phyloP scores from a whole-genome alignment of 2,888 invertebrate species.

The Notodonta ziczac region DNA sequence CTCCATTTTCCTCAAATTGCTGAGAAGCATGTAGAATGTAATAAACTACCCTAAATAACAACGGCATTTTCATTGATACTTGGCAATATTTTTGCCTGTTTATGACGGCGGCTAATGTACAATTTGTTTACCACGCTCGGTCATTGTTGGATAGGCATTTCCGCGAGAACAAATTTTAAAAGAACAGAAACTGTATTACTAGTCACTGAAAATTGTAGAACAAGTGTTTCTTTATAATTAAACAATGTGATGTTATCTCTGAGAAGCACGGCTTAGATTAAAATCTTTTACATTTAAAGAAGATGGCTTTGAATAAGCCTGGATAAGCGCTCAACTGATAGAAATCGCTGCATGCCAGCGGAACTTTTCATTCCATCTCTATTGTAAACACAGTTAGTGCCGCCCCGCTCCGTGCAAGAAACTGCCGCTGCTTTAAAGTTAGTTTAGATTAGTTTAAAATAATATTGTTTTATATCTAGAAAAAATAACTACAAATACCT shows the following conservation, averaged over 20 bases:
- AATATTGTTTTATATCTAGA: no score
- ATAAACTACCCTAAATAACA: no score
- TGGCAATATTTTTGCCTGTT: constrained; percentile 2
- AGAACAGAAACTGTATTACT: no score
- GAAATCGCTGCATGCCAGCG: constrained; percentile 47
- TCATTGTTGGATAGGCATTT: constrained; percentile 35
- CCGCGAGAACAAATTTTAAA: constrained; percentile 16
- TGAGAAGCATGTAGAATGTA: no score
- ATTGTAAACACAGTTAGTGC: constrained; percentile 29
- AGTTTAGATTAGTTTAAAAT: no score
- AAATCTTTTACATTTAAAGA: constrained; percentile 42
- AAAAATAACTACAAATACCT: no score
- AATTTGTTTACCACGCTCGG: constrained; percentile 28
- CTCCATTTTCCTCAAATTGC: no score
- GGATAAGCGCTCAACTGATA: constrained; percentile 50
- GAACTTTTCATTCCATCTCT: constrained; percentile 52
- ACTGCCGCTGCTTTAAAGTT: background rate
- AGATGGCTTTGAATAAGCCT: constrained; percentile 46
- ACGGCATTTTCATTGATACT: constrained; percentile 11
- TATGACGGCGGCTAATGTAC: constrained; percentile 40
- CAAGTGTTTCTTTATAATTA: constrained; percentile 30
- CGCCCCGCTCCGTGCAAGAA: background rate
- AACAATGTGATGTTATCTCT: constrained; percentile 41
- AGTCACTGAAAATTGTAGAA: constrained; percentile 15
- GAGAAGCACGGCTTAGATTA: constrained; percentile 40